Conservation (phyloP, 2,888 invertebrate species). For the Pachycephus smyrnensis region DNA sequence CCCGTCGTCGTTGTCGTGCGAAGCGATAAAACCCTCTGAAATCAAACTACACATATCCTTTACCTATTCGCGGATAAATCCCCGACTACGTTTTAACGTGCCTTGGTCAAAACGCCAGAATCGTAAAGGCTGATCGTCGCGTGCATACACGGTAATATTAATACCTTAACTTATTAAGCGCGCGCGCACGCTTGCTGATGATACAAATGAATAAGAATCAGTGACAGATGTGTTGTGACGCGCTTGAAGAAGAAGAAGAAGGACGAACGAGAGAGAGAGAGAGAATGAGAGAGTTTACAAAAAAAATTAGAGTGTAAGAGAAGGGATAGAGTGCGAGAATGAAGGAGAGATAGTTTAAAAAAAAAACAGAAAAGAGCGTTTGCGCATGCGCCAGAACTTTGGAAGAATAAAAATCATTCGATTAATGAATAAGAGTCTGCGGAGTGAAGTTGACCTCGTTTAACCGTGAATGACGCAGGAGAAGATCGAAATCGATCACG, state of each 20-base stretch:
- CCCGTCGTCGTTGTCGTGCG: constrained; percentile 19
- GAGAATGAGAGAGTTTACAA: background rate
- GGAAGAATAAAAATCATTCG: background rate
- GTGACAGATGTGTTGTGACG: background rate
- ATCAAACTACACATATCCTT: constrained; percentile 34
- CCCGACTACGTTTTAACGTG: constrained; percentile 32
- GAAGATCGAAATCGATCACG: background rate
- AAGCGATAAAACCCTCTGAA: constrained; percentile 11
- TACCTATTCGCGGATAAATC: constrained; percentile 21
- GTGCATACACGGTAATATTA: constrained; percentile 12
- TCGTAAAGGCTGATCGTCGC: constrained; percentile 30
- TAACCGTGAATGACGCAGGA: background rate
- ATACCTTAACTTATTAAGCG: constrained; percentile 29
- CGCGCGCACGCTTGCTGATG: background rate
- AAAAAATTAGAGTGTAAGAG: background rate
- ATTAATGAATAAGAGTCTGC: background rate
- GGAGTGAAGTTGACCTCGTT: background rate
- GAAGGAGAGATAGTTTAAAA: background rate
- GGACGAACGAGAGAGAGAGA: constrained; percentile 5
- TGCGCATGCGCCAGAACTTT: background rate
- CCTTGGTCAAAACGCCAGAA: constrained; percentile 29
- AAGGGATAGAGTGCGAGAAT: background rate
- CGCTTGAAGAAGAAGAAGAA: background rate
- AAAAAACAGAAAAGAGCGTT: background rate
- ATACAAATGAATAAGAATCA: background rate